phyloP scores from a whole-genome alignment of 2,113 vertebrate species.

The Eulemur rufifrons region DNA sequence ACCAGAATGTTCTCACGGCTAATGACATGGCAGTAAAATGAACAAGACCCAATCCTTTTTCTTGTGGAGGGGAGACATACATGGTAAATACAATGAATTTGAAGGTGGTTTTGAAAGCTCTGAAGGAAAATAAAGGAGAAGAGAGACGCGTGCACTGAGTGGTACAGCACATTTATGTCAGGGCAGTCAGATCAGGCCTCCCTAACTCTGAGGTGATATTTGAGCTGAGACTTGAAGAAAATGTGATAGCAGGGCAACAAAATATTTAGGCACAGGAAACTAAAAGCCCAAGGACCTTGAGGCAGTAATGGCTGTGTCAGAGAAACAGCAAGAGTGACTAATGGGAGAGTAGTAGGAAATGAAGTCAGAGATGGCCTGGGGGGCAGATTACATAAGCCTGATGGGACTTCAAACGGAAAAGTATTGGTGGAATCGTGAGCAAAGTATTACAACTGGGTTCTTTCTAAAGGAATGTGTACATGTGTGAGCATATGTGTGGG shows the following conservation, averaged over 20 bases:
- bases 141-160: background rate
- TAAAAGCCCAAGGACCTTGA: background rate
- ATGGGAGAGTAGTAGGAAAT: background rate
- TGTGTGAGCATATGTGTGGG: background rate
- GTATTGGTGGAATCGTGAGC: background rate
- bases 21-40: background rate
- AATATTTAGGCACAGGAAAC: background rate
- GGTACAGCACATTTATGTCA: background rate
- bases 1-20: background rate
- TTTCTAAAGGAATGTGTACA: background rate
- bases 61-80: background rate
- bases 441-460: background rate
- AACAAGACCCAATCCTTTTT: background rate
- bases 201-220: background rate
- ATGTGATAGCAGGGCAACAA: background rate
- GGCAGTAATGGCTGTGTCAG: background rate
- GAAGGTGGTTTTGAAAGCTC: background rate
- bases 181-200: background rate
- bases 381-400: background rate
- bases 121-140: background rate
- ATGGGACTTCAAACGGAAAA: background rate
- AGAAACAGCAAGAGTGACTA: background rate
- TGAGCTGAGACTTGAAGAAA: background rate
- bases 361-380: background rate
- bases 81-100: background rate